phyloP scores from a whole-genome alignment of 2,113 vertebrate species.

The Sciurus niger region DNA sequence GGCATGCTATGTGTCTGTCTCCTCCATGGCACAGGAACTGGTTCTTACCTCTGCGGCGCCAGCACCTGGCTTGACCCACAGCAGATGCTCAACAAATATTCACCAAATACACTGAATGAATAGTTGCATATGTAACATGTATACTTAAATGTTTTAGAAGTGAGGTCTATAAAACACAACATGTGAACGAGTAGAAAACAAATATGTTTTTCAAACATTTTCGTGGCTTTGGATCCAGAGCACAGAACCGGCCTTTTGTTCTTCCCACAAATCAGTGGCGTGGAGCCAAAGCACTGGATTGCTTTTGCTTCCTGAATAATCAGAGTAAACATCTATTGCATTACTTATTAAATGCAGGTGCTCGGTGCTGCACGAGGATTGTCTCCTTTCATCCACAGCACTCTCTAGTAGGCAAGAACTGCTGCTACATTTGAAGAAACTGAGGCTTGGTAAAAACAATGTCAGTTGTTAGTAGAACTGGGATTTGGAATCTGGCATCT shows the following conservation, averaged over 20 bases:
- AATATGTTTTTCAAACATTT: conserved; percentile 69
- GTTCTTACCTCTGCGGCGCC: background rate
- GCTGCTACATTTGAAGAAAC: conserved; percentile 36
- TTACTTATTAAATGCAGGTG: conserved; percentile 79
- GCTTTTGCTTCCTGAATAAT: conserved; percentile 79
- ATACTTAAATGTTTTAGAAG: conserved; percentile 37
- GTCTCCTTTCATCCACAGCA: background rate
- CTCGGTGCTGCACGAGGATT: conserved; percentile 4
- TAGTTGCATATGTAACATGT: background rate
- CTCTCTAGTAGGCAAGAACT: conserved; percentile 17
- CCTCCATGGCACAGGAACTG: background rate
- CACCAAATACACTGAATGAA: background rate
- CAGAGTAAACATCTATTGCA: conserved; percentile 77
- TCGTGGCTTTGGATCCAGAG: conserved; percentile 69
- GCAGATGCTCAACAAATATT: background rate
- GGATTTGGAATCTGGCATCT: conserved; percentile 29
- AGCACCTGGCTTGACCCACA: background rate
- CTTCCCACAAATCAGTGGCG: conserved; percentile 82
- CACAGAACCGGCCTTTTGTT: conserved; percentile 77
- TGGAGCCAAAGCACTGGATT: conserved; percentile 60
- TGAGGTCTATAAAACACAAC: background rate
- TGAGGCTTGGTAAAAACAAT: background rate
- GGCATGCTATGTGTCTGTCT: background rate
- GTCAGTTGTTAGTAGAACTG: background rate
- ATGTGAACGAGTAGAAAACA: conserved; percentile 53